Evolutionary conservation across 2,888 invertebrate species (phyloP).

Genomic region (Matsumyia berberina): DNA sequence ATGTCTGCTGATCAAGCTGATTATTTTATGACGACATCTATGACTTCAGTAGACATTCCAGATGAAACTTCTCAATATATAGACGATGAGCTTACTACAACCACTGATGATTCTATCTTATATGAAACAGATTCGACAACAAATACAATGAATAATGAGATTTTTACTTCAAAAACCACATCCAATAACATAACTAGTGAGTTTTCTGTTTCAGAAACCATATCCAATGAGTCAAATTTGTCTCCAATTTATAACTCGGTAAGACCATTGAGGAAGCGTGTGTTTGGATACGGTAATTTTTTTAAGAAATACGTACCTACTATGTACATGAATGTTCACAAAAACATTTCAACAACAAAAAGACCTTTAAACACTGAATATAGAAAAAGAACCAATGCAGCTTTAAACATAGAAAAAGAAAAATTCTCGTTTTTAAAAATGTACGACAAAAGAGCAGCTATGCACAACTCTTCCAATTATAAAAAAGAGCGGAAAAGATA

Average conservation of each 20-base stretch:
- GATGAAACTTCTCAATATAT: neutral
- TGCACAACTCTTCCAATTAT: too few relatives aligned
- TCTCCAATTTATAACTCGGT: slow-evolving; percentile 11
- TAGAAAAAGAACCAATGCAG: neutral
- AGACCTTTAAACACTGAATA: neutral
- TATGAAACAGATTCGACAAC: neutral
- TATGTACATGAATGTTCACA: neutral
- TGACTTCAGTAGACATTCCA: neutral
- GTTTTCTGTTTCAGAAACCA: neutral
- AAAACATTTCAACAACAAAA: neutral
- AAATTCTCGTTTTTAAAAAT: too few relatives aligned
- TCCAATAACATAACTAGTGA: too few relatives aligned
- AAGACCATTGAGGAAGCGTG: slow-evolving; percentile 37
- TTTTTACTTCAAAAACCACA: neutral
- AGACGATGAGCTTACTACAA: neutral
- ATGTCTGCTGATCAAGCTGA: neutral
- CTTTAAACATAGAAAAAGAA: too few relatives aligned
- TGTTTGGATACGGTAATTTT: slow-evolving; percentile 1
- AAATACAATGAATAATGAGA: neutral
- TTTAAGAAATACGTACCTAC: slow-evolving; percentile 7
- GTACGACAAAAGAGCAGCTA: too few relatives aligned
- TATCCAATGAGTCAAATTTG: neutral
- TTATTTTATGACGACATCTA: neutral
- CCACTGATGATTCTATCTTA: neutral
- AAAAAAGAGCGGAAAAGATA: too few relatives aligned